A percentile compares a stretch with the other conserved stretches of the same genome.
Conservation (phyloP, 2,888 invertebrate species). For the Thera obeliscata region DNA sequence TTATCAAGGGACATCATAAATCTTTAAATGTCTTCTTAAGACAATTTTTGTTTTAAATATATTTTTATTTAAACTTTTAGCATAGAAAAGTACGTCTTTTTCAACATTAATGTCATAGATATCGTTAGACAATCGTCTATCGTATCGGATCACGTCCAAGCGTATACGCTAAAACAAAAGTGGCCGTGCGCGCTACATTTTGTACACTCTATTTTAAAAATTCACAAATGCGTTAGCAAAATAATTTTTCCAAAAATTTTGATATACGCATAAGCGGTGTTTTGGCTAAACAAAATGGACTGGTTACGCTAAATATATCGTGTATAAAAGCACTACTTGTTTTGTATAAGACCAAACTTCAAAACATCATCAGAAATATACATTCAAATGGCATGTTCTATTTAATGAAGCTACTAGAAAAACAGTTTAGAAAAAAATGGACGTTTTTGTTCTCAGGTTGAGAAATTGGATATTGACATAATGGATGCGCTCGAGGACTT, state of each 20-base stretch:
- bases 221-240: constrained; percentile 77
- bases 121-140: constrained; percentile 39
- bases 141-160: constrained; percentile 63
- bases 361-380: constrained; percentile 81
- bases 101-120: constrained; percentile 50
- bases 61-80: constrained; percentile 60
- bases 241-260: constrained; percentile 72
- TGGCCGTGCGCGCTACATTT: constrained; percentile 60
- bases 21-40: constrained; percentile 68
- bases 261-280: constrained; percentile 75
- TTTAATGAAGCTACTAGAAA: constrained; percentile 79
- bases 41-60: constrained; percentile 63
- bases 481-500: constrained; percentile 74
- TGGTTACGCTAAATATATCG: constrained; percentile 78
- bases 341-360: constrained; percentile 79
- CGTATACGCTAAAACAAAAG: constrained; percentile 63
- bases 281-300: constrained; percentile 84
- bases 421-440: constrained; percentile 82
- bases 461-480: constrained; percentile 76
- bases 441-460: constrained; percentile 83
- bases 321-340: constrained; percentile 82
- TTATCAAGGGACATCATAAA: constrained; percentile 58
- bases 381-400: constrained; percentile 73
- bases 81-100: constrained; percentile 64
- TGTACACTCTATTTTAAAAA: constrained; percentile 65